A percentile compares a stretch with the other conserved stretches of the same genome.
These are phyloP conservation scores for Pyrgus malvae DNA, from an alignment of 2,888 invertebrate species.

Conservation along the genomic window DNA sequence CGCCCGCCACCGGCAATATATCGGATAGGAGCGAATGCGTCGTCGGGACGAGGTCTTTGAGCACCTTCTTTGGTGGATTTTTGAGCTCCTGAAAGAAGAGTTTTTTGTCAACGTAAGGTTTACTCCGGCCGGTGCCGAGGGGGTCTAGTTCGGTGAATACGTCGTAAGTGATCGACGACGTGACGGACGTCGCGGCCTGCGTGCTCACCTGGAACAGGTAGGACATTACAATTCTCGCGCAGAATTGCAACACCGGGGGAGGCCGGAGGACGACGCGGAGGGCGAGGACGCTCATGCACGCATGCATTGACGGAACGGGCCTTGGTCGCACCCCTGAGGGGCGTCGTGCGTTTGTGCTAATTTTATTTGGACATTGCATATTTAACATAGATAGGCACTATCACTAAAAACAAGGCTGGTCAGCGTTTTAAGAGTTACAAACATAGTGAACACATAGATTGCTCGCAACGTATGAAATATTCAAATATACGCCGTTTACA, in stretches of 20 bases:
- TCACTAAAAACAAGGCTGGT: constrained; percentile 16
- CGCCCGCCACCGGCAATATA: constrained; percentile 55
- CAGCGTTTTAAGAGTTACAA: too few relatives aligned
- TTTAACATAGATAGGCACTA: constrained; percentile 21
- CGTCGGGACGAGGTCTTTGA: constrained; percentile 89
- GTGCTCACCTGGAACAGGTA: constrained; percentile 73
- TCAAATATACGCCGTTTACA: neutral
- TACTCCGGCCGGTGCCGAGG: constrained; percentile 93
- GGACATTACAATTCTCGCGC: constrained; percentile 33
- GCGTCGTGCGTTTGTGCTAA: constrained; percentile 19
- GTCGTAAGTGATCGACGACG: constrained; percentile 83
- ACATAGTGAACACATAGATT: neutral
- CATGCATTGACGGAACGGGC: constrained; percentile 10
- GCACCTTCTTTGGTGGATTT: constrained; percentile 95
- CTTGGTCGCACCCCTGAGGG: neutral
- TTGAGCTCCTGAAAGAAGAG: constrained; percentile 97
- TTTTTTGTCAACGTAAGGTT: constrained; percentile 97
- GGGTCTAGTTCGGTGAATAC: constrained; percentile 97
- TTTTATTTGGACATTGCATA: constrained; percentile 13
- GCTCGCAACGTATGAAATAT: neutral
- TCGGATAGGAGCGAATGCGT: constrained; percentile 64
- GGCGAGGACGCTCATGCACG: constrained; percentile 11
- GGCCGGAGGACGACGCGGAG: constrained; percentile 5
- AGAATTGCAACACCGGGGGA: constrained; percentile 25
- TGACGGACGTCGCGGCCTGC: constrained; percentile 55